Conservation (phyloP, 2,888 invertebrate species). For the Caenorhabditis macrosperma region DNA sequence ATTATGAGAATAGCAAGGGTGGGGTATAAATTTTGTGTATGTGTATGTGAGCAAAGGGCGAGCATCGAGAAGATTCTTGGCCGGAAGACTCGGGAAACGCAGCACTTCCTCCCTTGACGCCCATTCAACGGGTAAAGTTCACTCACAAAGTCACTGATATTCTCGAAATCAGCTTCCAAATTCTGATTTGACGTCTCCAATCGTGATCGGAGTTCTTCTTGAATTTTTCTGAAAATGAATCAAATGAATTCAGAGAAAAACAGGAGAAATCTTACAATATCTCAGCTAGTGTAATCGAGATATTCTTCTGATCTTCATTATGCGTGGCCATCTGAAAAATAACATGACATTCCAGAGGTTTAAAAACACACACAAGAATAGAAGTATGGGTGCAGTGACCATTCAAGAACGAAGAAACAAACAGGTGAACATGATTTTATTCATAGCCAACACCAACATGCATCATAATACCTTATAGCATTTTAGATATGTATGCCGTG, state of each 20-base stretch:
- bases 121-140: neutral
- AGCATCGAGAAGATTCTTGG: no score
- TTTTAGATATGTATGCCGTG: slow-evolving; percentile 55
- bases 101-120: neutral
- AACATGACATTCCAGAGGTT: neutral
- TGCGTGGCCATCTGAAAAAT: slow-evolving; percentile 35
- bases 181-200: slow-evolving; percentile 35
- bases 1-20: slow-evolving; percentile 28
- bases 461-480: neutral
- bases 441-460: neutral
- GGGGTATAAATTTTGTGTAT: slow-evolving; percentile 26
- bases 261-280: slow-evolving; percentile 30
- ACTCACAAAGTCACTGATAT: slow-evolving; percentile 49
- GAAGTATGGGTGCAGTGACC: slow-evolving; percentile 32
- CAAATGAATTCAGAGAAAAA: neutral
- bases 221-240: slow-evolving; percentile 39
- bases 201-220: slow-evolving; percentile 36
- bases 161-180: slow-evolving; percentile 48
- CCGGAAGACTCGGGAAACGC: slow-evolving; percentile 2
- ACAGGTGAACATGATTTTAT: slow-evolving; percentile 22
- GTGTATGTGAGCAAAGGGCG: no score
- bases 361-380: neutral
- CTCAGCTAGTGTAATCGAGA: slow-evolving; percentile 33
- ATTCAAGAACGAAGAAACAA: neutral
- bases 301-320: slow-evolving; percentile 26